Base-by-base conservation (phyloP, 1,140 invertebrate genomes). In the Ceratitis capitata region DNA sequence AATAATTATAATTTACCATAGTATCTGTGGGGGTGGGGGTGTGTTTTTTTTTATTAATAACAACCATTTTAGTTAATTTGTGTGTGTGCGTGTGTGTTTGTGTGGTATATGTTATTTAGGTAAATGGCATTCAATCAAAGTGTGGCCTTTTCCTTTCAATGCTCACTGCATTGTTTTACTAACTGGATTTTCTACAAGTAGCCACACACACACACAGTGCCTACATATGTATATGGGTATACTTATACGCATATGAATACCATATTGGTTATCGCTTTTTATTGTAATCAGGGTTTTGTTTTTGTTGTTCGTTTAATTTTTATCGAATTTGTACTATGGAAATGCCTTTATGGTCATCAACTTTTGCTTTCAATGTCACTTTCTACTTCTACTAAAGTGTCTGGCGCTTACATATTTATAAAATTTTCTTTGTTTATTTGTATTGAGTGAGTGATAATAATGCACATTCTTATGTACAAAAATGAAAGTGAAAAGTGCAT, bases 161-260 rank as follows among this genome's bases (percentile, higher is more conserved):
- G 69, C 69, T 16, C 39, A 78, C 69, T 45, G 39, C 45, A 42
- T 78, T 78, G 39, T 42, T 78, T 42, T 42, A 6, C 23, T 78
- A 78, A 47, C 69, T 78, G 35, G 39, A 78, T 78, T 78, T 78
- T 78, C 39, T 78, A 78, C 9, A n/a, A n/a, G n/a, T n/a, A n/a
- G n/a, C n/a, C n/a, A n/a, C n/a, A n/a, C n/a, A n/a, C n/a, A n/a
- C n/a, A n/a, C n/a, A n/a, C n/a, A n/a, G n/a, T n/a, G n/a, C n/a
- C n/a, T n/a, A n/a, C n/a, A n/a, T n/a, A n/a, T n/a, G n/a, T n/a
- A n/a, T n/a, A n/a, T n/a, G n/a, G n/a, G n/a, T n/a, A n/a, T n/a
- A 35, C 39, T 35, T 69, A 35, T 39, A 14, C n/a, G n/a, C 5
- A 35, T 35, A 35, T 35, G 32, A 69, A 35, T 35, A 19, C n/a